These are phyloP conservation scores for Zosterops japonicus DNA, from an alignment of 2,113 vertebrate genomes.

Conservation along the genomic window DNA sequence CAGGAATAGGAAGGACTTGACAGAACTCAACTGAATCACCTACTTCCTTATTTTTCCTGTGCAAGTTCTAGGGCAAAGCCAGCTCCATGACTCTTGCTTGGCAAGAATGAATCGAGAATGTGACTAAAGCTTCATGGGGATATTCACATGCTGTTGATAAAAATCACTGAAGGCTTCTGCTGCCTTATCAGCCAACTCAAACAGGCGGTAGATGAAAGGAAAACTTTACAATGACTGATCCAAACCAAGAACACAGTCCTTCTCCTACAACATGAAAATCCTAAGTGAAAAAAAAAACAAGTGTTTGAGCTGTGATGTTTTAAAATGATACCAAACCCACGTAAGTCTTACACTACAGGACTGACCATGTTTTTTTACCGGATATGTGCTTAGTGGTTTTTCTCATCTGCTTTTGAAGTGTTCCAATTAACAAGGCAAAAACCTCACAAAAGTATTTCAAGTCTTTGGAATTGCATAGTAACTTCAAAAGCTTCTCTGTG, in stretches of 20 bases:
- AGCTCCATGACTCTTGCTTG: background rate
- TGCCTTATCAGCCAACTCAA: background rate
- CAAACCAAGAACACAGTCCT: background rate
- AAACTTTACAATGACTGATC: background rate
- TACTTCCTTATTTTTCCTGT: background rate
- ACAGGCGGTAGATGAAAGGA: background rate
- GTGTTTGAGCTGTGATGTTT: background rate
- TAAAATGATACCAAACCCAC: background rate
- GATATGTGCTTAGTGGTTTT: background rate
- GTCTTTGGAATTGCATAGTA: background rate
- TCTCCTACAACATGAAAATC: background rate
- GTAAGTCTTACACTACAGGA: background rate
- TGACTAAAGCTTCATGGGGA: background rate
- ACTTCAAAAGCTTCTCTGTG: background rate
- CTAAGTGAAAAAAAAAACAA: background rate
- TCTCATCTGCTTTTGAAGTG: background rate
- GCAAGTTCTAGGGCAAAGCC: background rate
- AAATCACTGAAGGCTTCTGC: background rate
- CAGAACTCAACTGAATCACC: background rate
- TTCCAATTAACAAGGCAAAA: background rate
- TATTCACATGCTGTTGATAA: background rate
- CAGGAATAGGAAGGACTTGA: background rate
- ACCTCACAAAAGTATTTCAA: background rate
- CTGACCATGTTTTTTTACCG: fast-evolving
- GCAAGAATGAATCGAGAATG: background rate